Evolutionary conservation across 2,888 invertebrate species (phyloP).

Genomic region (Drosophila cognata): DNA sequence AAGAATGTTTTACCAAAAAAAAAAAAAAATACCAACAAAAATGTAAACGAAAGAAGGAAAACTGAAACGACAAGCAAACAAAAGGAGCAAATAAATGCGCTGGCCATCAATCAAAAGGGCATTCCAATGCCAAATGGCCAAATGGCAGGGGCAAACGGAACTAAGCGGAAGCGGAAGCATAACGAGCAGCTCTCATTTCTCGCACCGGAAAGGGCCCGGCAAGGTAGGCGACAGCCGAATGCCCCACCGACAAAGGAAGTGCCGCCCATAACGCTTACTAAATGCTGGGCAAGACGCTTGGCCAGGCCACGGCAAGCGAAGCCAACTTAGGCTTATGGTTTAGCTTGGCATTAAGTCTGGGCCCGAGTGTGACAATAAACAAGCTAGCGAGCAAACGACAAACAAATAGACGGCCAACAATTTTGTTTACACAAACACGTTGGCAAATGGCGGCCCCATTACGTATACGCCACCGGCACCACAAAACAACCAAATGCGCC

Average conservation of each 20-base stretch:
- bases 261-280: constrained; percentile 55
- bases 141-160: constrained; percentile 31
- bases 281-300: constrained; percentile 36
- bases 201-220: constrained; percentile 22
- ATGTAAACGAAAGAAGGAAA: constrained; percentile 11
- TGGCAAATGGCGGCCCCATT: constrained; percentile 71
- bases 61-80: constrained; percentile 49
- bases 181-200: constrained; percentile 51
- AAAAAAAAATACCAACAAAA: not conserved
- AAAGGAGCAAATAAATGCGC: constrained; percentile 60
- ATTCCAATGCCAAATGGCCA: constrained; percentile 60
- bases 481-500: constrained; percentile 59
- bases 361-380: constrained; percentile 69
- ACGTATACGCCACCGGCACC: constrained; percentile 73
- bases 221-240: constrained; percentile 51
- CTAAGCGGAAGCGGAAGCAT: constrained; percentile 69
- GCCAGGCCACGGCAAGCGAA: not conserved
- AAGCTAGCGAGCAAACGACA: constrained; percentile 70
- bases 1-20: constrained; percentile 13
- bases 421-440: constrained; percentile 77
- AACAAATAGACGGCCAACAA: constrained; percentile 75
- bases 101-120: constrained; percentile 71
- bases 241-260: constrained; percentile 59
- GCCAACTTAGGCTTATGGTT: constrained; percentile 18
- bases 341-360: constrained; percentile 14